Evolutionary conservation across 2,797 vertebrate genomes (phyloP).

Genomic region (Rhyacichthys aspro): DNA sequence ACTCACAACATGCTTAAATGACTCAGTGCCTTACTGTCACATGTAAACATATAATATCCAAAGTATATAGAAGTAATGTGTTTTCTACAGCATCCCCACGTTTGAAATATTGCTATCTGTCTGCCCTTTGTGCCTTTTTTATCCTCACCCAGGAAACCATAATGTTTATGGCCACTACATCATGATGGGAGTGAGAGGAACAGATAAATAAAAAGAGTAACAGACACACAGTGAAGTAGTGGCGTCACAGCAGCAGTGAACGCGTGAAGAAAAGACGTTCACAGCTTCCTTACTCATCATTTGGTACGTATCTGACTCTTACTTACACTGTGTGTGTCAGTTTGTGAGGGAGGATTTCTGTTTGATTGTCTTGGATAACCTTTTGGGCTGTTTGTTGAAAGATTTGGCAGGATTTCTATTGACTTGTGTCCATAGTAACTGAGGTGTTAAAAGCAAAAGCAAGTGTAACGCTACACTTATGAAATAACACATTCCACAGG

Average conservation of each 20-base stretch:
- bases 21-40: too few relatives aligned
- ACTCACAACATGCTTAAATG: too few relatives aligned
- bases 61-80: too few relatives aligned
- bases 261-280: conserved; percentile 11
- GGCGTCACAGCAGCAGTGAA: not conserved
- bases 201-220: not conserved
- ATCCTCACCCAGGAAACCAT: conserved; percentile 26
- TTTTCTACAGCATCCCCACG: too few relatives aligned
- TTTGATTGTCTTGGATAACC: not conserved
- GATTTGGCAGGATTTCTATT: not conserved
- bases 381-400: not conserved
- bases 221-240: not conserved
- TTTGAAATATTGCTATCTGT: conserved; percentile 44
- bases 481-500: conserved; percentile 3
- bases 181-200: conserved; percentile 15
- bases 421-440: not conserved
- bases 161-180: conserved; percentile 56
- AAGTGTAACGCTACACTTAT: not conserved
- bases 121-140: conserved; percentile 66
- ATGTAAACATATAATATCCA: too few relatives aligned
- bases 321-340: conserved; percentile 1
- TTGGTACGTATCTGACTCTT: conserved; percentile 52
- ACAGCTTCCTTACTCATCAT: conserved; percentile 13
- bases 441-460: conserved; percentile 1
- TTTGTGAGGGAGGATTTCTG: not conserved